Percentiles rank a stretch among this genome's conserved stretches.
Evolutionary conservation across 2,113 vertebrate species (phyloP).

Genomic region (Holacanthus passer): DNA sequence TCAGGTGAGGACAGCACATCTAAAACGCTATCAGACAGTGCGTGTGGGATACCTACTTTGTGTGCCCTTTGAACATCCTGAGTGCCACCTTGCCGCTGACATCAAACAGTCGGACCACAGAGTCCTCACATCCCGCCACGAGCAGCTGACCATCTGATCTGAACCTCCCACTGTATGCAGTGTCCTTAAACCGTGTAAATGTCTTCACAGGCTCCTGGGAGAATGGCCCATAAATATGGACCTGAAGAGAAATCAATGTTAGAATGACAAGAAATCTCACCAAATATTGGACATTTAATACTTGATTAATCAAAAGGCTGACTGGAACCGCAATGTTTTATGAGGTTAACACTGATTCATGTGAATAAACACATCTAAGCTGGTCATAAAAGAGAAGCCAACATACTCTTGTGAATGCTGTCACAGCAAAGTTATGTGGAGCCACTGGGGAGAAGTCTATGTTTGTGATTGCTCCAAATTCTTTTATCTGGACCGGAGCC

Average conservation of each 20-base stretch:
- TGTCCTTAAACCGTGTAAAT: slow-evolving; percentile 93
- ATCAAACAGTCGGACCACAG: slow-evolving; percentile 91
- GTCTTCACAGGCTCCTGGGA: slow-evolving; percentile 94
- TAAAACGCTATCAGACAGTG: neutral
- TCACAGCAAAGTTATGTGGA: slow-evolving; percentile 94
- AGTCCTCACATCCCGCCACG: slow-evolving; percentile 92
- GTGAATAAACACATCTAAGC: neutral
- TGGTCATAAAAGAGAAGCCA: neutral
- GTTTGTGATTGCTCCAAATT: slow-evolving; percentile 93
- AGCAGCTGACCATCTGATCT: slow-evolving; percentile 93
- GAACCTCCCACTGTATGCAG: slow-evolving; percentile 91
- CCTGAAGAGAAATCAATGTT: slow-evolving; percentile 75
- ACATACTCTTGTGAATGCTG: slow-evolving; percentile 95
- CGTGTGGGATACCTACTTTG: slow-evolving; percentile 87
- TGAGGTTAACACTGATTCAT: neutral
- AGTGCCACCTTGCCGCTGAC: slow-evolving; percentile 89
- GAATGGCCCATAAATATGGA: slow-evolving; percentile 94
- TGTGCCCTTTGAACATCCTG: slow-evolving; percentile 91
- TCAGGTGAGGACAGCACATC: neutral
- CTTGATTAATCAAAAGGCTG: neutral
- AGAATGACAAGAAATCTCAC: neutral
- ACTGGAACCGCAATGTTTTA: neutral
- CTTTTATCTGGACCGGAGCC: slow-evolving; percentile 96
- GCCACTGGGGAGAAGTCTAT: slow-evolving; percentile 91
- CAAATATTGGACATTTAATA: neutral